Conservation (phyloP, 2,797 vertebrate genomes). For the Chiroxiphia lanceolata region DNA sequence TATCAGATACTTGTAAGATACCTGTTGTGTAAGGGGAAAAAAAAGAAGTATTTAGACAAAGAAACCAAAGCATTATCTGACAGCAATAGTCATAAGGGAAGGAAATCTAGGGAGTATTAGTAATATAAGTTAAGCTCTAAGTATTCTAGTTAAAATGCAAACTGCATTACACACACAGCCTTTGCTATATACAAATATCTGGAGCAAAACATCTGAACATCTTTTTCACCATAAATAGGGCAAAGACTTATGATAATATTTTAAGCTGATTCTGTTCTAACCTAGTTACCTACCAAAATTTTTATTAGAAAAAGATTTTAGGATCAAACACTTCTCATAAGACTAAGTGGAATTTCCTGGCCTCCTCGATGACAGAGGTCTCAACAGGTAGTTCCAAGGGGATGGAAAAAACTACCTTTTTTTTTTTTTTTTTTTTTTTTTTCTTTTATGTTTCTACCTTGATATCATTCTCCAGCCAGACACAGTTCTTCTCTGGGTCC, state of each 20-base stretch:
- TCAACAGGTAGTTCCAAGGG: background rate
- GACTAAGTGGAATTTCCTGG: background rate
- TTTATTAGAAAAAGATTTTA: background rate
- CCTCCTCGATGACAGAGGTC: background rate
- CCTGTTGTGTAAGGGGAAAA: conserved; percentile 72
- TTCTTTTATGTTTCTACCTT: conserved; percentile 76
- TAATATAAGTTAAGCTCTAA: background rate
- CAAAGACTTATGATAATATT: background rate
- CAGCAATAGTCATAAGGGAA: background rate
- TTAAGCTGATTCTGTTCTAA: background rate
- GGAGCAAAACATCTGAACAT: background rate
- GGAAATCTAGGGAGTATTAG: background rate
- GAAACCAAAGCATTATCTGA: background rate
- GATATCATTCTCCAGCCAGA: conserved; percentile 81
- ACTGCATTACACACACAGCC: background rate
- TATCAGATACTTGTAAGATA: conserved; percentile 94
- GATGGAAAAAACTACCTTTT: background rate
- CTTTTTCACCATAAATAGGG: background rate
- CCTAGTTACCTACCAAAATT: background rate
- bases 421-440: no score
- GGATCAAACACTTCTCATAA: background rate
- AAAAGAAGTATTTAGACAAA: conserved; percentile 22
- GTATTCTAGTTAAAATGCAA: background rate
- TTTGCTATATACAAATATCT: background rate
- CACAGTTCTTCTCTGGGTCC: conserved; percentile 86